Percentiles rank a stretch among this genome's conserved stretches.
phyloP scores from a whole-genome alignment of 2,113 vertebrate genomes.

The Ageneiosus marmoratus region DNA sequence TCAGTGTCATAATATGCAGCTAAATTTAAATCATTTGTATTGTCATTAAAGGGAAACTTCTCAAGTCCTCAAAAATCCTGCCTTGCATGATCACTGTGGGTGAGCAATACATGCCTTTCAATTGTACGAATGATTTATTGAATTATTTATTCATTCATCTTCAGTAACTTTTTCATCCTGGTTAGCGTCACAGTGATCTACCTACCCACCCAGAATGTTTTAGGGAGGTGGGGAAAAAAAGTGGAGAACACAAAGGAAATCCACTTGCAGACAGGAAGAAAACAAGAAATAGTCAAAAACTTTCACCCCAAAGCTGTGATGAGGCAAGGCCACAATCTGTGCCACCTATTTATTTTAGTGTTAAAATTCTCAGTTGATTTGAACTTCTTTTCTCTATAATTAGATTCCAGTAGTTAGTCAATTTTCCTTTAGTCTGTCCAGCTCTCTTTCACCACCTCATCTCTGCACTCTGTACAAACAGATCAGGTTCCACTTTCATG shows the following conservation, averaged over 20 bases:
- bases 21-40: background rate
- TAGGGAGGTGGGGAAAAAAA: background rate
- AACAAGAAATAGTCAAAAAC: background rate
- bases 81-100: background rate
- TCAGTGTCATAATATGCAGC: background rate
- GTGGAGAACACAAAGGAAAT: background rate
- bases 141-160: background rate
- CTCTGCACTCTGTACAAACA: background rate
- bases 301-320: background rate
- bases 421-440: background rate
- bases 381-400: background rate
- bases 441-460: background rate
- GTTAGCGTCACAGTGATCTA: background rate
- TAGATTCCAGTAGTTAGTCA: background rate
- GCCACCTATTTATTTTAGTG: too few relatives aligned
- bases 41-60: background rate
- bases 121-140: background rate
- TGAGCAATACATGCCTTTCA: background rate
- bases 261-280: background rate
- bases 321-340: background rate
- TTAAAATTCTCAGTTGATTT: too few relatives aligned
- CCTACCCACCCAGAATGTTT: background rate
- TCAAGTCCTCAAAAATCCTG: background rate
- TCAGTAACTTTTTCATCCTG: background rate
- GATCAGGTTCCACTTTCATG: background rate